Evolutionary conservation across 2,113 vertebrate species (phyloP), one percentile per base, ranked within the genome.

Genomic region (Thinocorus orbignyianus): DNA sequence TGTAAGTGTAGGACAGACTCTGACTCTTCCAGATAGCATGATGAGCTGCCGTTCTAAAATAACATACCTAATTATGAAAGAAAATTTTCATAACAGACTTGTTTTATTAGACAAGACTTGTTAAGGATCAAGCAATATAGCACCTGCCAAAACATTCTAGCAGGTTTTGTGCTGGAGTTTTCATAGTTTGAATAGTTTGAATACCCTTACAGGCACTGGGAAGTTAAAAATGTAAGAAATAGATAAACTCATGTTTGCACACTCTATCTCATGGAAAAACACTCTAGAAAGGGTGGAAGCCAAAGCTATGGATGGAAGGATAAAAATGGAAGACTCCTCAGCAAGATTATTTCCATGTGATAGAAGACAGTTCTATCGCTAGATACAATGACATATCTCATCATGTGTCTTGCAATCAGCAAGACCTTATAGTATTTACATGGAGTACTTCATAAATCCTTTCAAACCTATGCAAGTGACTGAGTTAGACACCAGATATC

Each of bases 151-250:
- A 92, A 61, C 0, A 0, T 69, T 86, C n/a, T 31, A 65, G 51
- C 79, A 76, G 44, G 61, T 77, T 68, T 87, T 87, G 62, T 90
- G 62, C 66, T 92, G 79, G 54, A 88, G 46, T 55, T 92, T 54
- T 86, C 17, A 13, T 23, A 28, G 37, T 30, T n/a, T n/a, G n/a
- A n/a, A n/a, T 64, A 17, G 14, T 58, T 25, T 69, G 86, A 92
- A 35, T 57, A 68, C 8, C 8, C 28, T 74, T 69, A 35, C 17
- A 61, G 79, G n/a, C 11, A 31, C 62, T 31, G 37, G 64, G 30
- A 88, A 88, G 14, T 37, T n/a, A 22, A 93, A 69, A 86, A 35
- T 11, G 11, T 69, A 52, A 66, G 68, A 68, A 84, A 70, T 1
- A 48, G 14, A 39, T 23, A 66, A 77, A 61, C 25, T 84, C 54